These are phyloP conservation scores for Calephelis virginiensis DNA, from an alignment of 1,140 invertebrate species.

Conservation along the genomic window DNA sequence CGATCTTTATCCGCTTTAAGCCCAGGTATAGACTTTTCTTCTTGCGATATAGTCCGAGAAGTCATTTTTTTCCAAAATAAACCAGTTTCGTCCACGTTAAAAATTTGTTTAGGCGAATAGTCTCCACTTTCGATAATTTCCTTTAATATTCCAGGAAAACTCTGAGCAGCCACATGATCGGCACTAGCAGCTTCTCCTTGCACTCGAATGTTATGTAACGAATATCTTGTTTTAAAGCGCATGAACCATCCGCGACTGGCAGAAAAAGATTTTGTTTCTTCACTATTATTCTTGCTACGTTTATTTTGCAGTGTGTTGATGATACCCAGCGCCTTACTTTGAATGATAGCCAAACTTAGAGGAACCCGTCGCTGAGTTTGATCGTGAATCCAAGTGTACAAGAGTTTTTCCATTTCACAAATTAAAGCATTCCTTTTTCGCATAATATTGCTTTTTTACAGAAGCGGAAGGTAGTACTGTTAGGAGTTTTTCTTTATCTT, in stretches of 20 bases:
- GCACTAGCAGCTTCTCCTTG: constrained; percentile 49
- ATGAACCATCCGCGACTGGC: constrained; percentile 59
- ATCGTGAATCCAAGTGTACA: constrained; percentile 13
- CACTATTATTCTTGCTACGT: constrained; percentile 8
- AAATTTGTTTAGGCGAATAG: neutral
- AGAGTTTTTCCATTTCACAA: constrained; percentile 13
- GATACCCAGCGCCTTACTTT: neutral
- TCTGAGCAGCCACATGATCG: constrained; percentile 30
- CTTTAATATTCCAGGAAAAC: constrained; percentile 26
- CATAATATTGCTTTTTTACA: neutral
- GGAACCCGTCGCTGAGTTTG: constrained; percentile 9
- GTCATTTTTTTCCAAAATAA: too few relatives aligned
- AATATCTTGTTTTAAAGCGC: constrained; percentile 52
- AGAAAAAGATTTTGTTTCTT: constrained; percentile 20
- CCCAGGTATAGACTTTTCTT: constrained; percentile 40
- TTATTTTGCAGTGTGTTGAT: constrained; percentile 11
- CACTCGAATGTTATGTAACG: constrained; percentile 47
- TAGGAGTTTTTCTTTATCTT: constrained; percentile 24
- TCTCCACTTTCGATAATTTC: constrained; percentile 37
- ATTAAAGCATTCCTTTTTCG: constrained; percentile 7
- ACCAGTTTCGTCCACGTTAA: too few relatives aligned
- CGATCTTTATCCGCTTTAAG: constrained; percentile 44
- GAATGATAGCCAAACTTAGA: constrained; percentile 5
- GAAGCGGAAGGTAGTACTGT: constrained; percentile 13
- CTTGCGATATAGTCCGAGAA: neutral